Evolutionary conservation across 2,888 invertebrate genomes (phyloP).

Genomic region (Andricus curvator): DNA sequence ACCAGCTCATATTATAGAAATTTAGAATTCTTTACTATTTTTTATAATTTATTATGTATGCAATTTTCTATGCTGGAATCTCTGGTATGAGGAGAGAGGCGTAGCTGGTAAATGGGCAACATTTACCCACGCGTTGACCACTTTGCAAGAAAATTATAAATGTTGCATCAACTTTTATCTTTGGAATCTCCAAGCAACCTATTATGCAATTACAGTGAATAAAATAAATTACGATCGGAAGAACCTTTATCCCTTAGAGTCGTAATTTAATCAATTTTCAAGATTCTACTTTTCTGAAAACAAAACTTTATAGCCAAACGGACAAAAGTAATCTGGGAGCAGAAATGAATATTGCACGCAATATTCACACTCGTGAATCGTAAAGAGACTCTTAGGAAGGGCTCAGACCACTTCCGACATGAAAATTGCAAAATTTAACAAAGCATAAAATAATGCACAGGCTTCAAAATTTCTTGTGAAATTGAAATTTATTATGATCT

Average conservation of each 20-base stretch:
- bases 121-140: not conserved
- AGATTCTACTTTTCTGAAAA: not conserved
- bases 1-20: too few relatives aligned
- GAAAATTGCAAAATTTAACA: slow-evolving; percentile 6
- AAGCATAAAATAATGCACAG: slow-evolving; percentile 16
- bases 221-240: slow-evolving; percentile 29
- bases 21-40: not conserved
- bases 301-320: not conserved
- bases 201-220: slow-evolving; percentile 35
- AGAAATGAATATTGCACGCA: not conserved
- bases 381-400: slow-evolving; percentile 3
- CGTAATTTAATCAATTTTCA: slow-evolving; percentile 5
- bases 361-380: not conserved
- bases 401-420: slow-evolving; percentile 6
- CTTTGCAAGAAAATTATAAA: slow-evolving; percentile 13
- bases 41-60: not conserved
- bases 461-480: slow-evolving; percentile 1
- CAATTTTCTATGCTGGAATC: not conserved
- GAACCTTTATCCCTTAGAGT: not conserved
- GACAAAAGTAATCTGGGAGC: not conserved
- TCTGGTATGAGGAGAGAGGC: not conserved
- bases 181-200: not conserved
- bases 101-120: slow-evolving; percentile 1
- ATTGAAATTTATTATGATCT: slow-evolving; percentile 1
- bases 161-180: slow-evolving; percentile 23